These are phyloP conservation scores for Aphelenchoides avenae DNA, from an alignment of 1,140 invertebrate species.

Conservation along the genomic window DNA sequence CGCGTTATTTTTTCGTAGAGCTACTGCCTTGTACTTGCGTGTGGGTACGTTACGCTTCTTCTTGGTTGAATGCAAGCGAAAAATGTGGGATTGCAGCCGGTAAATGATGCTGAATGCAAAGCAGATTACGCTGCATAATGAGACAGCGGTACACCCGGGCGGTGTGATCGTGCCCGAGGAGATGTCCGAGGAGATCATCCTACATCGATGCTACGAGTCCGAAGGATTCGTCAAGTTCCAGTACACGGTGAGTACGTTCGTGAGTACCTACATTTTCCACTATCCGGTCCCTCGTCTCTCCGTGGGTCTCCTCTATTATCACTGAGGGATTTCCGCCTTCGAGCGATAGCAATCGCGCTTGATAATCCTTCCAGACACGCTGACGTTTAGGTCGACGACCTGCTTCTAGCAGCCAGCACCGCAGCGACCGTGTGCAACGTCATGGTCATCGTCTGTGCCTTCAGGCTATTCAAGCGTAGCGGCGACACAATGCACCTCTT, in stretches of 20 bases:
- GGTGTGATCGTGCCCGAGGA: constrained; percentile 3
- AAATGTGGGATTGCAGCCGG: too few species aligned
- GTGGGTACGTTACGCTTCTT: too few species aligned
- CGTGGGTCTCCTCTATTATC: not conserved
- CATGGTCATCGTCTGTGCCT: constrained; percentile 58
- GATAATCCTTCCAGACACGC: not conserved
- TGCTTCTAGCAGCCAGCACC: constrained; percentile 52
- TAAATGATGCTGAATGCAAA: too few species aligned
- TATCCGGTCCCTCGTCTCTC: not conserved
- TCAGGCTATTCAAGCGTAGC: constrained; percentile 57
- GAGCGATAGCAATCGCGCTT: not conserved
- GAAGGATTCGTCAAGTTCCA: constrained; percentile 34
- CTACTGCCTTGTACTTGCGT: too few species aligned
- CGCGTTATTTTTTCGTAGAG: too few species aligned
- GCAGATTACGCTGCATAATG: too few species aligned
- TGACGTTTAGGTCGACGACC: constrained; percentile 51
- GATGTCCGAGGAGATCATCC: constrained; percentile 14
- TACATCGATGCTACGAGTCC: constrained; percentile 31
- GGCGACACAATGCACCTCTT: constrained; percentile 59
- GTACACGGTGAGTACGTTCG: constrained; percentile 23
- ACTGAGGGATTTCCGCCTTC: not conserved
- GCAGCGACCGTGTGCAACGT: constrained; percentile 57
- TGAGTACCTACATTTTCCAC: constrained; percentile 5
- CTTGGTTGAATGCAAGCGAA: too few species aligned
- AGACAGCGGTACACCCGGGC: not conserved